Conservation (phyloP, 2,113 vertebrate species). For the Brachyhypopomus gauderio region DNA sequence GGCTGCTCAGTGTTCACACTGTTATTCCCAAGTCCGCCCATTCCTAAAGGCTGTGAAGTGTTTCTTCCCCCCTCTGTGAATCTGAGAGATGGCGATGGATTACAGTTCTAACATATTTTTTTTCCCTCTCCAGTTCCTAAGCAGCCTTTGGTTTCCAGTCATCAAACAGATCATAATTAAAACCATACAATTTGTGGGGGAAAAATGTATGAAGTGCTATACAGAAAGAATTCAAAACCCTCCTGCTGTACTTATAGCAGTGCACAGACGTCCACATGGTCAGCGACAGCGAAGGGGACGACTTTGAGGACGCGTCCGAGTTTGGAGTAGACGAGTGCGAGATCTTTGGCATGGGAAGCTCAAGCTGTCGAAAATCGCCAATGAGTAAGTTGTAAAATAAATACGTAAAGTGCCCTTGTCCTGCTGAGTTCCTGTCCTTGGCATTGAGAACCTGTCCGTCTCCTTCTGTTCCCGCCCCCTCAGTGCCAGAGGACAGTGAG, state of each 20-base stretch:
- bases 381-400: conserved; percentile 85
- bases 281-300: conserved; percentile 97
- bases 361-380: conserved; percentile 90
- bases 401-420: background rate
- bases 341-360: conserved; percentile 89
- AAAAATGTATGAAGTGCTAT: background rate
- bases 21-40: background rate
- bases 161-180: background rate
- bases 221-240: background rate
- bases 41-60: background rate
- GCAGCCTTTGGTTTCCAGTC: background rate
- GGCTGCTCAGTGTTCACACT: conserved; percentile 10
- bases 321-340: conserved; percentile 97
- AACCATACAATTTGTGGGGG: background rate
- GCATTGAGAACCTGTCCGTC: background rate
- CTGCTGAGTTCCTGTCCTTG: background rate
- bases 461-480: conserved; percentile 4
- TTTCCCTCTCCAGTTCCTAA: background rate
- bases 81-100: background rate
- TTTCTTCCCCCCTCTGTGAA: background rate
- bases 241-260: conserved; percentile 64
- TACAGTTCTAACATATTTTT: background rate
- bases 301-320: conserved; percentile 97
- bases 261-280: conserved; percentile 98
- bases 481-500: conserved; percentile 98